phyloP scores from a whole-genome alignment of 2,113 vertebrate species.

The Empidonax alnorum region DNA sequence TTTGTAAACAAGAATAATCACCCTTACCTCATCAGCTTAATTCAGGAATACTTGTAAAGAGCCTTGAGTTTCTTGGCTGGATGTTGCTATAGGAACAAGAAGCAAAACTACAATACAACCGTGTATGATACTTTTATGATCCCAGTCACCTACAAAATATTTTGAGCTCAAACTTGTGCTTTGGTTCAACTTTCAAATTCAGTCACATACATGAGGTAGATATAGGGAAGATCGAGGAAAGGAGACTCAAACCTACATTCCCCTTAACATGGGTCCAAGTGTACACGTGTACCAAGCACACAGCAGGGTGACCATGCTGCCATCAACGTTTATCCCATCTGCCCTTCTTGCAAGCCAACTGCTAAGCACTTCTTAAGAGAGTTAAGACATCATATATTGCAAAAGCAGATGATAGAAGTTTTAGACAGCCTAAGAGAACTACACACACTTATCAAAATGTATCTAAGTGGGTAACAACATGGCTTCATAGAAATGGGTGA shows the following conservation, averaged over 20 bases:
- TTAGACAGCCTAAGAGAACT: not conserved
- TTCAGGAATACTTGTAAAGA: not conserved
- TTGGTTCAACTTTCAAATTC: not conserved
- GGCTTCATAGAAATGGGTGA: not conserved
- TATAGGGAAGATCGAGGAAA: not conserved
- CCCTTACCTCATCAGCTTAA: not conserved
- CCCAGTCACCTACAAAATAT: not conserved
- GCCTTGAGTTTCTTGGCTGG: not conserved
- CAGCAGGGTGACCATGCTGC: not conserved
- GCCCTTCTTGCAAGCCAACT: not conserved
- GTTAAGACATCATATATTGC: not conserved
- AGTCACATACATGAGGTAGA: not conserved
- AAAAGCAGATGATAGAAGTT: not conserved
- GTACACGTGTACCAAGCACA: not conserved
- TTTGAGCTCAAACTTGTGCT: not conserved
- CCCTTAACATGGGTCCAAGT: not conserved
- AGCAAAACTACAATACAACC: not conserved
- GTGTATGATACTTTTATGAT: not conserved
- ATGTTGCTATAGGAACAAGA: conserved; percentile 36
- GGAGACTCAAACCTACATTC: not conserved
- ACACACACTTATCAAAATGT: not conserved
- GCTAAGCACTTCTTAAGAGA: not conserved
- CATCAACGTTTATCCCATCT: not conserved
- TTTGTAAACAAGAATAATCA: conserved; percentile 34
- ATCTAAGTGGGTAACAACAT: not conserved